Base-by-base conservation (phyloP, 2,888 invertebrate genomes). In the Agriopis leucophaearia region DNA sequence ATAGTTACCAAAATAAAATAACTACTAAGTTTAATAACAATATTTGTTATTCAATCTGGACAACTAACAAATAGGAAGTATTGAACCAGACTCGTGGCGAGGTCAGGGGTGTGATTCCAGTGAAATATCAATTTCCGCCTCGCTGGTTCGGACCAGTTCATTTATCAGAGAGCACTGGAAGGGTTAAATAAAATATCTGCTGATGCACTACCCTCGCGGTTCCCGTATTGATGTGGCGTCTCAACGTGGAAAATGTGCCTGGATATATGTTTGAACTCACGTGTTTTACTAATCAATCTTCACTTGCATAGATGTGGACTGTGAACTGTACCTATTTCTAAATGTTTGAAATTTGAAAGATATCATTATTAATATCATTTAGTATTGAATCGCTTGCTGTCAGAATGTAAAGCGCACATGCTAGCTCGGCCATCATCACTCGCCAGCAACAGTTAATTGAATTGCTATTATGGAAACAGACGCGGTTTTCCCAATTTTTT, bases 71-170 rank as follows among this genome's bases (percentile, higher is more conserved):
- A 61, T 27, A 45, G 0, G 6, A 12, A 75, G 72, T 70, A 57
- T 27, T 27, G 27, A 66, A 70, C 75, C 75, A 74, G 72, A 73
- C 77, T 73, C 73, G 64, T 74, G 70, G 69, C 59, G 73, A 66
- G 70, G 74, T 74, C 76, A 78, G 76, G 75, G 76, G 75, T 75
- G 74, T 79, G 79, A 80, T 81, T 78, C 79, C 81, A 88, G 83
- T 88, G 85, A 90, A 89, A 90, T 90, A 91, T 90, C 90, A 91
- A 88, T 90, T 89, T 88, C 85, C 88, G 85, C 81, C 78, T 80
- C 83, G 78, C 78, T 83, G 86, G 82, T 80, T 84, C 82, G 79
- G 77, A 78, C 77, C 81, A 80, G 83, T 86, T 84, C 88, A 87
- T 90, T 90, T 88, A 83, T 84, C 83, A 82, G 78, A 76, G 77